Conservation (phyloP, 2,113 vertebrate genomes). For the Oxyura jamaicensis region DNA sequence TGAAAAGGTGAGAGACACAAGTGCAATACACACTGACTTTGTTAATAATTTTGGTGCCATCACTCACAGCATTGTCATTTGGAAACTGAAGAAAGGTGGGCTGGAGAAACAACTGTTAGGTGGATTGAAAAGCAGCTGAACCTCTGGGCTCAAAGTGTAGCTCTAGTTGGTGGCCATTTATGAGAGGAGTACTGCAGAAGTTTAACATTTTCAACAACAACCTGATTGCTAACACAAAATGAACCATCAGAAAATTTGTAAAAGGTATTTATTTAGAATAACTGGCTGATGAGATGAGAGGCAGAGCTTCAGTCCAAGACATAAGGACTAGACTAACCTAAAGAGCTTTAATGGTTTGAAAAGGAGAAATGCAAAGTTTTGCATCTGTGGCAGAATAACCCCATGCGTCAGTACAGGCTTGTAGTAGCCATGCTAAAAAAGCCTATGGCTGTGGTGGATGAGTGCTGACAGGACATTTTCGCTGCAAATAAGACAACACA, state of each 20-base stretch:
- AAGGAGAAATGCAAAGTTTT: neutral
- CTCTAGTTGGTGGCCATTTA: neutral
- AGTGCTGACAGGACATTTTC: neutral
- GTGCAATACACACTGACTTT: fast-evolving
- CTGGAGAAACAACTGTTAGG: neutral
- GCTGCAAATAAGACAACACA: neutral
- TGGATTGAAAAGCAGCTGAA: neutral
- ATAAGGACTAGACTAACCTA: neutral
- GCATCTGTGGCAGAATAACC: neutral
- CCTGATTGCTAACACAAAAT: neutral
- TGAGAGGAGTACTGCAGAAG: neutral
- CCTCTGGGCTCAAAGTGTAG: neutral
- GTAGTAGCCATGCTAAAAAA: neutral
- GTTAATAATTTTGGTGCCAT: neutral
- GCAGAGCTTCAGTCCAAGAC: neutral
- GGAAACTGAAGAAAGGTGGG: neutral
- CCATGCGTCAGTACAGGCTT: neutral
- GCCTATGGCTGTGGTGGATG: neutral
- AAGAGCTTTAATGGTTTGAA: neutral
- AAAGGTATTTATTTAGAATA: neutral
- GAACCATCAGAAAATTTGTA: neutral
- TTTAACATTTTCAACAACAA: neutral
- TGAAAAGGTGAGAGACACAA: neutral
- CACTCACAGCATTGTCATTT: neutral
- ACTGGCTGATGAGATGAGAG: neutral